Evolutionary conservation across 2,797 vertebrate species (phyloP).

Genomic region (Siniperca scherzeri): DNA sequence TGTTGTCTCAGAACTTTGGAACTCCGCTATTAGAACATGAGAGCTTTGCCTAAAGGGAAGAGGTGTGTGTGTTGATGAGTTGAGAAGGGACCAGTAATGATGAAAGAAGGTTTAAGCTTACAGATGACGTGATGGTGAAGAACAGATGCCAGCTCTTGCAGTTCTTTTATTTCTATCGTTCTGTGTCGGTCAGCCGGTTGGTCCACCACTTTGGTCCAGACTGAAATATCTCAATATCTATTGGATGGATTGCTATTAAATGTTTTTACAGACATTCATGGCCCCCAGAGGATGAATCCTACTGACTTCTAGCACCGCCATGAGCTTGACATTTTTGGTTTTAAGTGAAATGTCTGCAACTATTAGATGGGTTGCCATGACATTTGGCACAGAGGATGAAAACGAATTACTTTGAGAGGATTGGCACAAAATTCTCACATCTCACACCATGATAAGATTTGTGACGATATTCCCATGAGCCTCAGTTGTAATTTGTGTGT

Average conservation of each 20-base stretch:
- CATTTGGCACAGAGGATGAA: neutral
- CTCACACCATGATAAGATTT: no score
- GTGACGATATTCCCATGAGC: no score
- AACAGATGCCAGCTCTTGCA: slow-evolving; percentile 13
- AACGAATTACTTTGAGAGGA: neutral
- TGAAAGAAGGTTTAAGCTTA: slow-evolving; percentile 18
- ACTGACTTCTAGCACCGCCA: neutral
- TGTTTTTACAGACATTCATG: neutral
- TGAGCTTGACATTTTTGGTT: neutral
- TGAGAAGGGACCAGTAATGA: neutral
- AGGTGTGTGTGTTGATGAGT: neutral
- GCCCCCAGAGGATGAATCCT: no score
- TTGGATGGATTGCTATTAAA: neutral
- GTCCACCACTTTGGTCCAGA: neutral
- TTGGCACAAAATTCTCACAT: neutral
- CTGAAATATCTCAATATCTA: slow-evolving; percentile 1
- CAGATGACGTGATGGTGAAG: slow-evolving; percentile 38
- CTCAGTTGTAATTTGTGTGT: no score
- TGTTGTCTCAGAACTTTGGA: slow-evolving; percentile 62
- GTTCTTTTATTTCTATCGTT: neutral
- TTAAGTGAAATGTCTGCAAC: neutral
- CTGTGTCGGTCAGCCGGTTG: neutral
- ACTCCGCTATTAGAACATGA: slow-evolving; percentile 49
- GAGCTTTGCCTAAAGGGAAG: slow-evolving; percentile 17
- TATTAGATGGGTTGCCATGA: neutral